Conservation (phyloP, 1,140 invertebrate genomes). For the Brachionus calyciflorus region DNA sequence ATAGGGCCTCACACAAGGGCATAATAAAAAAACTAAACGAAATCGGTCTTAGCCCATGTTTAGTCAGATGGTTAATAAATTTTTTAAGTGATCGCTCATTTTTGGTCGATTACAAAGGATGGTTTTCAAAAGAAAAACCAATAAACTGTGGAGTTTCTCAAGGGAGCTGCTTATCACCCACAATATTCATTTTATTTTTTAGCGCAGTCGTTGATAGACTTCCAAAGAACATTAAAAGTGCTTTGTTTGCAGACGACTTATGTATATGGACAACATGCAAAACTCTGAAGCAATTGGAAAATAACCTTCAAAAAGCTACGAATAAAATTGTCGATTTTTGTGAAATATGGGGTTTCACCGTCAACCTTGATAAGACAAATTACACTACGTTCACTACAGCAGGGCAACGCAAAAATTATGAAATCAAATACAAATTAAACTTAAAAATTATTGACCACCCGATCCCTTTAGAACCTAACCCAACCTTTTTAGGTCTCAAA, state of each 20-base stretch:
- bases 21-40: too few species aligned
- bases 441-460: neutral
- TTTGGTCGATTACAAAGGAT: too few species aligned
- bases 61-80: too few species aligned
- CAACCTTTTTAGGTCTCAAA: constrained; percentile 19
- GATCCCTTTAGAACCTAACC: constrained; percentile 15
- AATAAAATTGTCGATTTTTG: constrained; percentile 1
- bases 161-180: constrained; percentile 26
- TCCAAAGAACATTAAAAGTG: neutral
- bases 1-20: too few species aligned
- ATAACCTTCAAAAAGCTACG: too few species aligned
- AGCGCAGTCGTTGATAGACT: neutral
- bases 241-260: constrained; percentile 23
- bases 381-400: constrained; percentile 5
- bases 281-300: constrained; percentile 14
- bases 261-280: constrained; percentile 2
- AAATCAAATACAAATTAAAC: neutral
- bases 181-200: constrained; percentile 29
- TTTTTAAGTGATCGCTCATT: too few species aligned
- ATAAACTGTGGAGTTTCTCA: constrained; percentile 41
- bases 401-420: neutral
- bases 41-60: too few species aligned
- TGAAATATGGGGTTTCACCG: neutral
- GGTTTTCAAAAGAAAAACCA: neutral
- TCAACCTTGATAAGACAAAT: neutral